Evolutionary conservation across 1,140 invertebrate species (phyloP).

Genomic region (Callitettix versicolor): DNA sequence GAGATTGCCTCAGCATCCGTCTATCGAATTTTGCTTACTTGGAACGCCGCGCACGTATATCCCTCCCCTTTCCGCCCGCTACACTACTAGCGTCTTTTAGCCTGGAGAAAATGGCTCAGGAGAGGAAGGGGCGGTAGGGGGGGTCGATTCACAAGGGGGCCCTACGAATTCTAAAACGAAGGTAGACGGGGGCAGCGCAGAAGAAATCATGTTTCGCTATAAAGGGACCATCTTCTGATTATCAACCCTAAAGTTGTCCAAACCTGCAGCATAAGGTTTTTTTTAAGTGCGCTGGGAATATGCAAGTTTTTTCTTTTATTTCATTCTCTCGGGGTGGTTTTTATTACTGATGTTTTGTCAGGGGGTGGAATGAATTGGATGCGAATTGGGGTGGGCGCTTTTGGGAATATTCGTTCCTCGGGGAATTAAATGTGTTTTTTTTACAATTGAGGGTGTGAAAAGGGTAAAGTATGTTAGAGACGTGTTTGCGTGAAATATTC

Average conservation of each 20-base stretch:
- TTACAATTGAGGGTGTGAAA: no score
- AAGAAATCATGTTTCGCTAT: conserved; percentile 12
- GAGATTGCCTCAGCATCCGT: not conserved
- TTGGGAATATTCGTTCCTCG: not conserved
- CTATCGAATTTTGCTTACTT: conserved; percentile 10
- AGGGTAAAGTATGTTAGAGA: no score
- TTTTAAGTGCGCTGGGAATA: conserved; percentile 2
- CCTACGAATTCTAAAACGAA: not conserved
- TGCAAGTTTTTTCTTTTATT: conserved; percentile 9
- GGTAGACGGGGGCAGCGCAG: not conserved
- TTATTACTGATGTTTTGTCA: conserved; percentile 7
- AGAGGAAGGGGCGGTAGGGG: not conserved
- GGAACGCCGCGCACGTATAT: conserved; percentile 2
- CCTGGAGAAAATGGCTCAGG: conserved; percentile 11
- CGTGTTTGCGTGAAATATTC: no score
- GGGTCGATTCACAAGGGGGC: not conserved
- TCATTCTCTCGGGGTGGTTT: not conserved
- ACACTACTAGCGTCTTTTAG: conserved; percentile 5
- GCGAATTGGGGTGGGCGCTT: conserved; percentile 5
- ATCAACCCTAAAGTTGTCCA: conserved; percentile 5
- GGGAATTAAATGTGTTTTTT: no score
- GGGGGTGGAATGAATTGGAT: not conserved
- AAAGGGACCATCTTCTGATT: not conserved
- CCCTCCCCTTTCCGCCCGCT: not conserved
- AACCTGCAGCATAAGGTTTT: conserved; percentile 2